Conservation (phyloP, 2,888 invertebrate genomes). For the Euclidia mi region DNA sequence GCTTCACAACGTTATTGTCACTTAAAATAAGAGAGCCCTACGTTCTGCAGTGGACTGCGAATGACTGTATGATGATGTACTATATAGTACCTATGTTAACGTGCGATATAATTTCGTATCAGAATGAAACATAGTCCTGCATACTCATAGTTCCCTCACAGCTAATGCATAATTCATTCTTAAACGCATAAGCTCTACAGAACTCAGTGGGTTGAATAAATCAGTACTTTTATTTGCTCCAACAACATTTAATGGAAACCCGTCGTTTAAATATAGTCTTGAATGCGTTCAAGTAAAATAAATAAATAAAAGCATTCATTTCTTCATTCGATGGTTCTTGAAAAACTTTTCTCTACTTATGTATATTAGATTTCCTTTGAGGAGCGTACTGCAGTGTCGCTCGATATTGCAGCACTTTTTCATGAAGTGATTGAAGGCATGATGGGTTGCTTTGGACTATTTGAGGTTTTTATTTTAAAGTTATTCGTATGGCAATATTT, state of each 20-base stretch:
- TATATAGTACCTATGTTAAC: no score
- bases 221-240: slow-evolving; percentile 7
- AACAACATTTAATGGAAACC: slow-evolving; percentile 6
- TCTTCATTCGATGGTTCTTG: slow-evolving; percentile 42
- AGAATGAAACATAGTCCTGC: no score
- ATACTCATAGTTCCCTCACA: background rate
- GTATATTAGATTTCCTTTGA: slow-evolving; percentile 43
- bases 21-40: no score
- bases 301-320: slow-evolving; percentile 36
- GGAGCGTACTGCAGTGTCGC: slow-evolving; percentile 20
- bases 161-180: slow-evolving; percentile 1
- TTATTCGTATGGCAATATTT: no score
- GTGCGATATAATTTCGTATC: no score
- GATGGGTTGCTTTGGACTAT: background rate
- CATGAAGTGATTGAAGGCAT: background rate
- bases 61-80: no score
- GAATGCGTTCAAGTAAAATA: slow-evolving; percentile 30
- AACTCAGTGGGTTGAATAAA: background rate
- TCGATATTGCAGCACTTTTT: slow-evolving; percentile 22
- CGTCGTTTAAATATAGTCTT: slow-evolving; percentile 40
- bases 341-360: slow-evolving; percentile 33
- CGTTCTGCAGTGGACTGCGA: no score
- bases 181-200: no score
- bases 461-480: no score
- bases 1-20: no score